These are phyloP conservation scores for Trinectes maculatus DNA, from an alignment of 2,113 vertebrate species.

Conservation along the genomic window DNA sequence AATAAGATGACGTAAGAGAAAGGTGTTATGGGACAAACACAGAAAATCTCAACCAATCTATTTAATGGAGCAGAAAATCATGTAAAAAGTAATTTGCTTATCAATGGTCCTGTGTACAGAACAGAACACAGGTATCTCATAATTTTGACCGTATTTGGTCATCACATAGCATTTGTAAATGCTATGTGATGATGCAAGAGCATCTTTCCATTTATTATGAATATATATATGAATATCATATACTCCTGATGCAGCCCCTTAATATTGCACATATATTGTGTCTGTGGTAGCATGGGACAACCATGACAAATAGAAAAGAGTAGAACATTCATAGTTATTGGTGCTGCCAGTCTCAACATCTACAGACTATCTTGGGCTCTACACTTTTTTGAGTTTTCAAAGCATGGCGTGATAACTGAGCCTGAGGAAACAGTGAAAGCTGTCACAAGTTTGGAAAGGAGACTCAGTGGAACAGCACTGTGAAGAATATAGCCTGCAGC, in stretches of 20 bases:
- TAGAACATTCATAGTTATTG: not conserved
- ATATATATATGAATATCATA: no score
- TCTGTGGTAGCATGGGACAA: not conserved
- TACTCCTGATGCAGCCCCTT: no score
- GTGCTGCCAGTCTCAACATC: not conserved
- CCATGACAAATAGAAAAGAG: not conserved
- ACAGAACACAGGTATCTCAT: no score
- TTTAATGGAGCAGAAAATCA: slow-evolving; percentile 18
- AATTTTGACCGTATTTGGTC: no score
- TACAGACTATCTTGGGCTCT: not conserved
- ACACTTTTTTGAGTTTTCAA: not conserved
- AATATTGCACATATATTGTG: no score
- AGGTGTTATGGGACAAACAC: slow-evolving; percentile 15
- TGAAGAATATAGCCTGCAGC: not conserved
- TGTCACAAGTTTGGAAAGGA: not conserved
- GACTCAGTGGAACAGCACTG: not conserved
- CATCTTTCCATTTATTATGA: no score
- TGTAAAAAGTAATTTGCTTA: not conserved
- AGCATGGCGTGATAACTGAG: not conserved
- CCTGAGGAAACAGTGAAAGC: not conserved
- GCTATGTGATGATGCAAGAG: no score
- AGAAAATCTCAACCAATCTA: not conserved
- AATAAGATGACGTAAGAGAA: slow-evolving; percentile 24
- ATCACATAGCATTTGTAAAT: no score
- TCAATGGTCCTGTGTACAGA: slow-evolving; percentile 7